Base-by-base conservation (phyloP, 2,797 vertebrate genomes). In the Sebastes dallii region DNA sequence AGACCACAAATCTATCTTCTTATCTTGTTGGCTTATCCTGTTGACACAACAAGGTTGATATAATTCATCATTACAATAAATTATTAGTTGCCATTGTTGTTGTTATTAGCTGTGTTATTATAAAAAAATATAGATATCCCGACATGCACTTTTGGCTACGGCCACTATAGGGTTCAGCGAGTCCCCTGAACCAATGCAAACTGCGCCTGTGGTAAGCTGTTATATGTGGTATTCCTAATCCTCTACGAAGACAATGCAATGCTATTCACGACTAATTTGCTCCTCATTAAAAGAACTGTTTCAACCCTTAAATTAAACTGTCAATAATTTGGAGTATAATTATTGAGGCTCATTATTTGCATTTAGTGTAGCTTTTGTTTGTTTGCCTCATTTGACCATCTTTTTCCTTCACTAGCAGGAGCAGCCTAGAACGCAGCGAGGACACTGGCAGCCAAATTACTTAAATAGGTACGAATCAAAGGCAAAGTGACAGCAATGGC, bases 381-480 rank as follows among this genome's bases (percentile, higher is more conserved):
- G 24, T 50, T 30, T 42, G 11, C 13, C 58, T 62, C 3, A 34
- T 34, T 25, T 50, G 20, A 50, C 25, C 18, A 2, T 71, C 50
- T 29, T 6, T 6, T 25, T 18, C 36, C 42, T 61, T 60, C 14
- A 61, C 65, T n/a, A 58, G 10, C 39, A 55, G 25, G 3, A 75
- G 60, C 30, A 55, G 72, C 58, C n/a, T 1, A 2, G 10, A 72
- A 34, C 20, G 36, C 20, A 58, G 9, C 18, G 27, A 68, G 46
- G 32, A 77, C 32, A 42, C 10, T n/a, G 50, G 16, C 55, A 59
- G 34, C 8, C 20, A 82, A 75, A 81, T 60, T 6, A 61, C n/a
- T 52, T 39, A 84, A 80, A 85, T 22, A 54, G n/a, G 39, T 34
- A 55, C 1, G 1, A 83, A 71, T 77, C 67, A 77, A 78, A 87